These are phyloP conservation scores for Anarhynchus alexandrinus DNA, from an alignment of 2,113 vertebrate species.

Conservation along the genomic window DNA sequence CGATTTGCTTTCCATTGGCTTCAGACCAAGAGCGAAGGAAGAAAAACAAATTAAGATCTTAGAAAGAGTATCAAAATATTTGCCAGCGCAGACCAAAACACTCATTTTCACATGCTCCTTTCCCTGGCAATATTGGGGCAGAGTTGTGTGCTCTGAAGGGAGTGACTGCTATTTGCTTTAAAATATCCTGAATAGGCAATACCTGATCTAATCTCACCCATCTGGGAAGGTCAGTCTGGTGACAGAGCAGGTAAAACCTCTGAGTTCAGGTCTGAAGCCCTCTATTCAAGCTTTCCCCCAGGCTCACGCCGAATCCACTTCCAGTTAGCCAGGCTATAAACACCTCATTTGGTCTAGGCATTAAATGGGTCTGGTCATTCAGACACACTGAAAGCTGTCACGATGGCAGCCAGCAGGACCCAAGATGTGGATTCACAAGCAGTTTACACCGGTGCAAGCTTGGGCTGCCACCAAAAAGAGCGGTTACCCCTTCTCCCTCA, in stretches of 20 bases:
- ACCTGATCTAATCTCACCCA: not conserved
- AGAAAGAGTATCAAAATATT: constrained; percentile 28
- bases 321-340: not conserved
- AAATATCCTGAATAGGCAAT: not conserved
- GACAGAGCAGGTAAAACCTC: not conserved
- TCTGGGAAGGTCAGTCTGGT: not conserved
- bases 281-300: not conserved
- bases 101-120: constrained; percentile 6
- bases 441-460: not conserved
- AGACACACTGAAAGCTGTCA: not conserved
- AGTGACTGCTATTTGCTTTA: not conserved
- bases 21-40: not conserved
- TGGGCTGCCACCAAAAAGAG: not conserved
- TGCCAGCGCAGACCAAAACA: not conserved
- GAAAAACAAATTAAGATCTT: constrained; percentile 52
- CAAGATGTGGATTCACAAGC: not conserved
- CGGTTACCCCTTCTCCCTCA: not conserved
- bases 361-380: not conserved
- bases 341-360: not conserved
- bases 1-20: constrained; percentile 30
- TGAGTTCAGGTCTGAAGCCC: not conserved
- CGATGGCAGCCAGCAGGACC: not conserved
- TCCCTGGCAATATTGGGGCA: not conserved
- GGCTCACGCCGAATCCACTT: not conserved
- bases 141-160: not conserved